Base-by-base conservation (phyloP, 2,113 vertebrate genomes). In the Percina caprodes region DNA sequence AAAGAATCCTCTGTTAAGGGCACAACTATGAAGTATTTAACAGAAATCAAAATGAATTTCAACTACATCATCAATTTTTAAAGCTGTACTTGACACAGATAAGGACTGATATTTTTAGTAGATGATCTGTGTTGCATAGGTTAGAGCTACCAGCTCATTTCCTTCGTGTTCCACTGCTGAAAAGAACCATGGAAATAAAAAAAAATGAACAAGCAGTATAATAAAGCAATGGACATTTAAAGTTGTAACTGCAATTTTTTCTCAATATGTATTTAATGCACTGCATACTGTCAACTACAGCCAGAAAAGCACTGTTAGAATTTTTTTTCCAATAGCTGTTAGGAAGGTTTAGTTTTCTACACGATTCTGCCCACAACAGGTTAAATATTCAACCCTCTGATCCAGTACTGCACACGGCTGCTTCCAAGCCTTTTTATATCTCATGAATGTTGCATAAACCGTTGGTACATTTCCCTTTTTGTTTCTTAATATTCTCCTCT, bases 41-140 rank as follows among this genome's bases (percentile, higher is more conserved):
- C 23, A 79, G 54, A 77, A 63, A 77, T 74, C 58, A 60, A 48
- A 76, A 70, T 60, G 60, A 2, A 48, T 63, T 33, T 59, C 54
- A 45, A 51, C 56, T 74, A 45, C 74, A 82, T 65, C 63, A 52
- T 76, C 2, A 12, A 51, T 79, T 67, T 73, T 82, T 52, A 69
- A 77, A 77, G 71, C 56, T 70, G 59, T 59, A 69, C 61, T 77
- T 80, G 84, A 70, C 61, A 85, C 67, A 87, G 79, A 83, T 83
- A 75, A 60, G 67, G 66, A 18, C 45, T 45, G 74, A 71, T 77
- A 90, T 80, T 85, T 81, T 81, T 59, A 88, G 79, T 15, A 56
- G 73, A 54, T 30, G 79, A 75, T 82, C 60, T 76, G 66, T 70
- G 69, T 78, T 87, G 67, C 60, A 33, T 82, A 85, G 80, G 69